Conservation (phyloP, 1,140 invertebrate species). For the Drosophila seguyi region DNA sequence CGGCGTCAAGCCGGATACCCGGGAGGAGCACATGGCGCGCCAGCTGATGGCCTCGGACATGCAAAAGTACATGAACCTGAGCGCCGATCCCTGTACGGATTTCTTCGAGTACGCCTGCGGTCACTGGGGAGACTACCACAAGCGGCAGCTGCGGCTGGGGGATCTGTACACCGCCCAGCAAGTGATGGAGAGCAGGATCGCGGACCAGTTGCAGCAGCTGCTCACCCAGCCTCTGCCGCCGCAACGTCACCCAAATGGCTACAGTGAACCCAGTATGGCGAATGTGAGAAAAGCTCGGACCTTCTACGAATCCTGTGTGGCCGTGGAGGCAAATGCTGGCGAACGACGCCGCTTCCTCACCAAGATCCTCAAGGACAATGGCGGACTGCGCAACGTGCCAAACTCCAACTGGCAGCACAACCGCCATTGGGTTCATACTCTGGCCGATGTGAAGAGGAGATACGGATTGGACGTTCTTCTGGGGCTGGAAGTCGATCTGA, state of each 20-base stretch:
- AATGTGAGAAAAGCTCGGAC: conserved; percentile 89
- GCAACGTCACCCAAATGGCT: conserved; percentile 45
- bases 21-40: conserved; percentile 50
- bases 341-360: conserved; percentile 54
- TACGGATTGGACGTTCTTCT: conserved; percentile 77
- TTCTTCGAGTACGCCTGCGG: conserved; percentile 90
- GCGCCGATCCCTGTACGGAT: conserved; percentile 93
- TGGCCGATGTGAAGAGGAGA: conserved; percentile 53
- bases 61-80: conserved; percentile 91
- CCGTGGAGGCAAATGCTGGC: conserved; percentile 71
- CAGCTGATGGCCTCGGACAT: conserved; percentile 86
- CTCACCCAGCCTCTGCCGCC: conserved; percentile 39
- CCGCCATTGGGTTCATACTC: conserved; percentile 60
- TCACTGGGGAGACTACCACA: conserved; percentile 87
- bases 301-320: conserved; percentile 93
- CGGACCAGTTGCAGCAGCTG: conserved; percentile 50
- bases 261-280: conserved; percentile 13
- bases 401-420: conserved; percentile 59
- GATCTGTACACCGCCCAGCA: conserved; percentile 56
- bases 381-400: conserved; percentile 56
- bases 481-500: conserved; percentile 66
- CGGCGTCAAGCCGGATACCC: conserved; percentile 20
- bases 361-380: conserved; percentile 57
- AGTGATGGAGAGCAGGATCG: conserved; percentile 43
- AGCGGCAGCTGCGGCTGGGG: conserved; percentile 34